A percentile compares a stretch with the other conserved stretches of the same genome.
phyloP scores from a whole-genome alignment of 2,888 invertebrate genomes.

The Saturnia japonica region DNA sequence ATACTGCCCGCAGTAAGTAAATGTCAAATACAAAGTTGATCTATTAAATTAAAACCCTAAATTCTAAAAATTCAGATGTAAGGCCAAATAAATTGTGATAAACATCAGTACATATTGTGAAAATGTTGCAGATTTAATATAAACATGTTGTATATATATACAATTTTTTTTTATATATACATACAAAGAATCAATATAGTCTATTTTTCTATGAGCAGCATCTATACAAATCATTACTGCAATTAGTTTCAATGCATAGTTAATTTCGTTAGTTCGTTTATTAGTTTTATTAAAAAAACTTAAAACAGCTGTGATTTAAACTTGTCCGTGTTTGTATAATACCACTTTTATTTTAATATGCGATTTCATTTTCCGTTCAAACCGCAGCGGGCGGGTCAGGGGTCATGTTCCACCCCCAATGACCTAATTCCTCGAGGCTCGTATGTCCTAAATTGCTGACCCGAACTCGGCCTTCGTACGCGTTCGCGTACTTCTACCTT shows the following conservation, averaged over 20 bases:
- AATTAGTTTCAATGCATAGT: neutral
- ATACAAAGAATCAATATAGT: too few species aligned
- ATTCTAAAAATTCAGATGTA: neutral
- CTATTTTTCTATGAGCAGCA: neutral
- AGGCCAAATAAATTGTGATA: neutral
- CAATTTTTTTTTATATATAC: too few species aligned
- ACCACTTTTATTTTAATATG: neutral
- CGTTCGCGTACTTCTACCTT: constrained; percentile 14
- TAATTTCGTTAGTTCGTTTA: neutral
- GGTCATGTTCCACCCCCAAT: constrained; percentile 18
- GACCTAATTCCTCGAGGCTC: constrained; percentile 42
- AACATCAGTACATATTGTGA: neutral
- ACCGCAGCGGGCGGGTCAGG: neutral
- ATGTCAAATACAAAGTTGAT: neutral
- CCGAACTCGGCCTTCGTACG: constrained; percentile 21
- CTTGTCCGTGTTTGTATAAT: neutral
- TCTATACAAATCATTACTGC: neutral
- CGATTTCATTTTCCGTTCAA: neutral
- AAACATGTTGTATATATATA: neutral
- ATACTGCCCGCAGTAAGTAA: neutral
- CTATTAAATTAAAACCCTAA: neutral
- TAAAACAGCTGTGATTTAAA: neutral
- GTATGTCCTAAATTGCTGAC: constrained; percentile 37
- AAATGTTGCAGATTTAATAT: neutral
- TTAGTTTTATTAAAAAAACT: neutral